Evolutionary conservation across 2,888 invertebrate species (phyloP).

Genomic region (Criorhina ranunculi): DNA sequence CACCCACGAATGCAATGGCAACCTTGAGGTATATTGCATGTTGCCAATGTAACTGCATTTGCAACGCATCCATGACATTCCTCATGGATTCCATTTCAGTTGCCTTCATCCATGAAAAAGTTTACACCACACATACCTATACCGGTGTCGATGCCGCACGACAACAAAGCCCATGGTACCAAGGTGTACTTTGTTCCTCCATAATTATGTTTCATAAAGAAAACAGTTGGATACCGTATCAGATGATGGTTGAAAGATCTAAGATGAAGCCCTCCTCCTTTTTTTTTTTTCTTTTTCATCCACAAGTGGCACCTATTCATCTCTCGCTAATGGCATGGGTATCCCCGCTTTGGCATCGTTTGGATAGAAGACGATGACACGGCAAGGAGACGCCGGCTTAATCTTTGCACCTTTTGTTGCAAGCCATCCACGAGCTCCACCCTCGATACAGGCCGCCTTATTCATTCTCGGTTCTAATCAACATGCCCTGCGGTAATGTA

Average conservation of each 20-base stretch:
- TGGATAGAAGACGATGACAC: slow-evolving; percentile 15
- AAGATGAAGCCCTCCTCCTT: slow-evolving; percentile 9
- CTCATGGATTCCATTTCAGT: slow-evolving; percentile 67
- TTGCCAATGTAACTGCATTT: slow-evolving; percentile 36
- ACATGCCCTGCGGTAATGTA: slow-evolving; percentile 34
- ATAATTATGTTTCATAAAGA: slow-evolving; percentile 49
- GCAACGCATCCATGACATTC: slow-evolving; percentile 70
- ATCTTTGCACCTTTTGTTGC: slow-evolving; percentile 22
- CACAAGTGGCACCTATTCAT: slow-evolving; percentile 57
- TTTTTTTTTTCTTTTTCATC: no score
- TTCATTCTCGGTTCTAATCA: slow-evolving; percentile 15
- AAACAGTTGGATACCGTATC: slow-evolving; percentile 31
- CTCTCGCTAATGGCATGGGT: slow-evolving; percentile 40
- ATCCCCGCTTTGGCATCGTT: slow-evolving; percentile 9
- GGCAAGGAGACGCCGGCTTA: slow-evolving; percentile 11
- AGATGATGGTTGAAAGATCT: slow-evolving; percentile 42
- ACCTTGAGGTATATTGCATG: slow-evolving; percentile 53
- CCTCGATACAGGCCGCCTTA: slow-evolving; percentile 15
- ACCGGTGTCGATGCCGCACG: slow-evolving; percentile 36
- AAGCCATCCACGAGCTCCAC: slow-evolving; percentile 3
- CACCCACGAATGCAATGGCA: slow-evolving; percentile 17
- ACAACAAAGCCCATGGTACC: slow-evolving; percentile 30
- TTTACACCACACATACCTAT: slow-evolving; percentile 58
- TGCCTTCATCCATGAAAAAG: slow-evolving; percentile 66
- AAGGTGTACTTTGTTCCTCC: slow-evolving; percentile 53